These are phyloP conservation scores for Mesorhabditis sp. DNA, from an alignment of 2,888 invertebrate species.

Conservation along the genomic window DNA sequence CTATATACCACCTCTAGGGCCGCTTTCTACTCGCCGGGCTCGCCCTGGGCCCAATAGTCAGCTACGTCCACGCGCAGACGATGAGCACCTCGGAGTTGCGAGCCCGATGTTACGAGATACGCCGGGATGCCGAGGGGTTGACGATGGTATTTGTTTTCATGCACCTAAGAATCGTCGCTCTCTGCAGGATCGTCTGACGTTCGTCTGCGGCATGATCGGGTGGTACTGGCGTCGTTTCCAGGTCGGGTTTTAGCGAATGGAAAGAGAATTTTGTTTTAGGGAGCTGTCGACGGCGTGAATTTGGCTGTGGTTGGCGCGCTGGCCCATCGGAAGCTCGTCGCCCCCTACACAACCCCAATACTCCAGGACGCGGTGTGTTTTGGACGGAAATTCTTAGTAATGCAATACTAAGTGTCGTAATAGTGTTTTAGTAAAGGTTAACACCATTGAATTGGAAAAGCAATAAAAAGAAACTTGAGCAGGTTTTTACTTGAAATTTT, in stretches of 20 bases:
- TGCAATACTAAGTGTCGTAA: too few relatives aligned
- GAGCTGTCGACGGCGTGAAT: slow-evolving; percentile 54
- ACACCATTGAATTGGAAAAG: too few relatives aligned
- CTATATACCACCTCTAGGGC: slow-evolving; percentile 27
- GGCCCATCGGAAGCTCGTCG: slow-evolving; percentile 27
- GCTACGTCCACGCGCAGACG: slow-evolving; percentile 22
- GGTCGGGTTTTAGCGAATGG: slow-evolving; percentile 4
- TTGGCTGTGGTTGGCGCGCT: slow-evolving; percentile 40
- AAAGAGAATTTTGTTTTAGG: slow-evolving; percentile 26
- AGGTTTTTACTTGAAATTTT: too few relatives aligned
- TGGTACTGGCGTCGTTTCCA: slow-evolving; percentile 56
- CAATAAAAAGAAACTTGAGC: too few relatives aligned
- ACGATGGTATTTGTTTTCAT: slow-evolving; percentile 27
- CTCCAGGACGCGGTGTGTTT: slow-evolving; percentile 8
- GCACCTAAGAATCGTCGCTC: neutral
- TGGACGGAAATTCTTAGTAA: too few relatives aligned
- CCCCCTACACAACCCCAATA: neutral
- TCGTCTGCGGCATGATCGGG: slow-evolving; percentile 46
- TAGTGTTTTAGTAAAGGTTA: too few relatives aligned
- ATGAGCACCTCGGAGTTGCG: slow-evolving; percentile 28
- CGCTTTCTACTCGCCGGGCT: slow-evolving; percentile 44
- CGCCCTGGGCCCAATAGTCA: slow-evolving; percentile 36
- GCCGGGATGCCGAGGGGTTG: slow-evolving; percentile 32
- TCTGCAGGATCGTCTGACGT: slow-evolving; percentile 45
- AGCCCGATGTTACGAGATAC: slow-evolving; percentile 45